A percentile compares a stretch with the other conserved stretches of the same genome.
phyloP scores from a whole-genome alignment of 2,113 vertebrate species.

The Sitta europaea region DNA sequence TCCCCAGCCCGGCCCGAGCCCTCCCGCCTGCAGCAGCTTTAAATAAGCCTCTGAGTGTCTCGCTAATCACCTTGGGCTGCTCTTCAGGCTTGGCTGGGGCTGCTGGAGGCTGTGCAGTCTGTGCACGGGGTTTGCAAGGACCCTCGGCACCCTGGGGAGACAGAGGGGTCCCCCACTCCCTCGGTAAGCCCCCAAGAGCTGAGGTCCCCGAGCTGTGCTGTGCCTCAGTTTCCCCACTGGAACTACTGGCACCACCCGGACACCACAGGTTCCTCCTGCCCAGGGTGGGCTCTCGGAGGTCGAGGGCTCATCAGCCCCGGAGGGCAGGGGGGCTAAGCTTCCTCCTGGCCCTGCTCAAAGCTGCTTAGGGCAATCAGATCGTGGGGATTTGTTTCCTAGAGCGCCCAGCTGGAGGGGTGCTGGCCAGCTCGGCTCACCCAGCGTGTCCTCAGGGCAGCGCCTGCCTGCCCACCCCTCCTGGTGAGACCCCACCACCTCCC shows the following conservation, averaged over 20 bases:
- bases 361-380: slow-evolving; percentile 55
- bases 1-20: not conserved
- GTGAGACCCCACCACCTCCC: rapidly evolving
- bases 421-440: not conserved
- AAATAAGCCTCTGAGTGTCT: slow-evolving; percentile 24
- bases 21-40: slow-evolving; percentile 19
- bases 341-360: slow-evolving; percentile 20
- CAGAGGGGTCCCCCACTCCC: not conserved
- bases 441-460: not conserved
- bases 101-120: not conserved
- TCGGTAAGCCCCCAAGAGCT: not conserved
- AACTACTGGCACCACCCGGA: not conserved
- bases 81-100: not conserved
- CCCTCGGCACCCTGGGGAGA: not conserved
- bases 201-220: rapidly evolving
- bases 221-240: not conserved
- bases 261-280: rapidly evolving
- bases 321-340: slow-evolving; percentile 32
- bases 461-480: not conserved
- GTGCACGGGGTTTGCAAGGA: not conserved
- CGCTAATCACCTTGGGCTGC: slow-evolving; percentile 35
- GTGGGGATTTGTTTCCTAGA: slow-evolving; percentile 32
- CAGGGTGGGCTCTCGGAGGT: not conserved
- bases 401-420: not conserved
- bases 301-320: not conserved